Percentiles rank a stretch among this genome's conserved stretches.
Conservation (phyloP, 2,113 vertebrate species). For the Mirza zaza region DNA sequence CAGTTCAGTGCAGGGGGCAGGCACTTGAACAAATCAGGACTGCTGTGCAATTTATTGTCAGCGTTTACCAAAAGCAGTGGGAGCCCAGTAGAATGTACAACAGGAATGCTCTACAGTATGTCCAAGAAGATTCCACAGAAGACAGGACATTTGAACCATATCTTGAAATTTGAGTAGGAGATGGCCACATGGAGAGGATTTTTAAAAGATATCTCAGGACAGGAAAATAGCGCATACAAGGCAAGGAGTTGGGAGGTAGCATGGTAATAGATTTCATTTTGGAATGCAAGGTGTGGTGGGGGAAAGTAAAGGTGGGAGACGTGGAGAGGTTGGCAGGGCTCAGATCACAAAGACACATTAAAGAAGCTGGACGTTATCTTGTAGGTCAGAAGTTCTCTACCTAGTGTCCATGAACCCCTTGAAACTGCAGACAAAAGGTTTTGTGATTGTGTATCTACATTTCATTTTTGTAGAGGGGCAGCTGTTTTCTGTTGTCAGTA, state of each 20-base stretch:
- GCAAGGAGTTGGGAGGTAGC: not conserved
- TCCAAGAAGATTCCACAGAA: not conserved
- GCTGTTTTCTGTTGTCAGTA: not conserved
- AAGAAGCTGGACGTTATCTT: not conserved
- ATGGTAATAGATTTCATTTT: not conserved
- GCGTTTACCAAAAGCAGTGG: not conserved
- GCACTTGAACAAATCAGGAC: not conserved
- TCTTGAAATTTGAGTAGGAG: constrained; percentile 1
- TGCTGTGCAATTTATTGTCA: not conserved
- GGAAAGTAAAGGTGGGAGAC: not conserved
- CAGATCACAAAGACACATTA: not conserved
- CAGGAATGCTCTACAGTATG: not conserved
- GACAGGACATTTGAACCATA: not conserved
- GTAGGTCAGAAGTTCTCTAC: not conserved
- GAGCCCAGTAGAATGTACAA: not conserved
- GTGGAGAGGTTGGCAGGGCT: not conserved
- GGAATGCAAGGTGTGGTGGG: not conserved
- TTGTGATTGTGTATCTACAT: not conserved
- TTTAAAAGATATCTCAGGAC: not conserved
- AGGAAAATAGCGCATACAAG: not conserved
- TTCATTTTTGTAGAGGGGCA: not conserved
- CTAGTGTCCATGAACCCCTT: not conserved
- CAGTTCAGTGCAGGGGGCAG: not conserved
- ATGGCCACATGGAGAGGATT: not conserved
- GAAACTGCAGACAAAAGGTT: not conserved